Percentiles rank a stretch among this genome's conserved stretches.
Conservation (phyloP, 2,888 invertebrate species). For the Drosophila fulvimacula region DNA sequence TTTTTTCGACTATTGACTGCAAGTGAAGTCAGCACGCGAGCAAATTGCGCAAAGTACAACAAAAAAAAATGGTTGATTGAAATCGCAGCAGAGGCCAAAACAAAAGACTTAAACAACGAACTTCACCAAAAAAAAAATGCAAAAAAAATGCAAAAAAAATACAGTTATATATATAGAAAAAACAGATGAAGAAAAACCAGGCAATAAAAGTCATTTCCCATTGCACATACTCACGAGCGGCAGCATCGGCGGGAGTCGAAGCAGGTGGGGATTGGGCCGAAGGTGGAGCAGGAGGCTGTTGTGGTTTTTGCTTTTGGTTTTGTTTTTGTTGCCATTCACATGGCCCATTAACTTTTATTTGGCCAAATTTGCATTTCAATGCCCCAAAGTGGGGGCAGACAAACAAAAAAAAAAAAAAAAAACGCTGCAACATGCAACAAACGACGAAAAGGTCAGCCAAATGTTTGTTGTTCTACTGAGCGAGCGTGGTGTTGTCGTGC, state of each 20-base stretch:
- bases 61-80: constrained; percentile 44
- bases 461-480: constrained; percentile 75
- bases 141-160: not conserved
- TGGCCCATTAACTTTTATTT: constrained; percentile 81
- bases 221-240: constrained; percentile 47
- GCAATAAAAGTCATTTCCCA: constrained; percentile 73
- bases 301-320: constrained; percentile 36
- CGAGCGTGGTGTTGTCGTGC: constrained; percentile 49
- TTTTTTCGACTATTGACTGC: constrained; percentile 23
- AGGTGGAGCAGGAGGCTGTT: constrained; percentile 22
- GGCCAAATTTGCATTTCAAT: constrained; percentile 80
- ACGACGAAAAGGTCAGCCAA: constrained; percentile 78
- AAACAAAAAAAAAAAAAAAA: constrained; percentile 38
- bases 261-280: not conserved
- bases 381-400: constrained; percentile 68
- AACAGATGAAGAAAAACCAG: constrained; percentile 28
- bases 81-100: constrained; percentile 43
- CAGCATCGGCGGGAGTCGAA: not conserved
- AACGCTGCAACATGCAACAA: constrained; percentile 53
- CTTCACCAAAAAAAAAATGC: constrained; percentile 18
- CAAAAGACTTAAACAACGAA: constrained; percentile 68
- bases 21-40: constrained; percentile 43
- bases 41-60: constrained; percentile 31
- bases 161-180: constrained; percentile 4
- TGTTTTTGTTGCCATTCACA: constrained; percentile 72